Percentiles rank a stretch among this genome's conserved stretches.
These are phyloP conservation scores for Brachymystax lenok DNA, from an alignment of 2,797 vertebrate species.

Conservation along the genomic window DNA sequence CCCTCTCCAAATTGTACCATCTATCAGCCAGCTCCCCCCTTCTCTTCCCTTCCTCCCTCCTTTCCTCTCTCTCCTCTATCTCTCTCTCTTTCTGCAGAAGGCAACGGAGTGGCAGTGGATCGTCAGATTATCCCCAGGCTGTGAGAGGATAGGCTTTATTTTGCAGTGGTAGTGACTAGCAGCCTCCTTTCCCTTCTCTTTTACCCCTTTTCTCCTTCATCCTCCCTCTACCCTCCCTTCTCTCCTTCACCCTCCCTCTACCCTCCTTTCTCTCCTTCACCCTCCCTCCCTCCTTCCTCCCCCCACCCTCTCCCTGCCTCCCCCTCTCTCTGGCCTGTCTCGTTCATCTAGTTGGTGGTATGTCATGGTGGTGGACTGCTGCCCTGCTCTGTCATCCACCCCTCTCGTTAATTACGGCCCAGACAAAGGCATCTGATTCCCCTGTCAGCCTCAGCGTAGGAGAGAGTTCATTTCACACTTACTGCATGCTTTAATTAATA, in stretches of 20 bases:
- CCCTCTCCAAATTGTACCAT: slow-evolving; percentile 76
- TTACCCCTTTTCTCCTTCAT: slow-evolving; percentile 17
- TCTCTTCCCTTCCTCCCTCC: slow-evolving; percentile 36
- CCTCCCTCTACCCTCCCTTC: not conserved
- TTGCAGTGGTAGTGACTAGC: slow-evolving; percentile 62
- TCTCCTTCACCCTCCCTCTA: too few species aligned
- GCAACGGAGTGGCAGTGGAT: slow-evolving; percentile 54
- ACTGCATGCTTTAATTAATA: slow-evolving; percentile 86
- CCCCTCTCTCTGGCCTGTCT: slow-evolving; percentile 5
- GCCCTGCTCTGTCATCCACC: slow-evolving; percentile 51
- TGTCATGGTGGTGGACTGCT: slow-evolving; percentile 55
- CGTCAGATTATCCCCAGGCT: slow-evolving; percentile 66
- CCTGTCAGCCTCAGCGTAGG: slow-evolving; percentile 77
- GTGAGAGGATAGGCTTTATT: slow-evolving; percentile 52
- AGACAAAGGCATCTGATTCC: slow-evolving; percentile 79
- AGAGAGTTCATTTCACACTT: slow-evolving; percentile 86
- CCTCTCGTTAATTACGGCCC: slow-evolving; percentile 72
- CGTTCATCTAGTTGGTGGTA: slow-evolving; percentile 50
- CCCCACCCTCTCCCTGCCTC: slow-evolving; percentile 23
- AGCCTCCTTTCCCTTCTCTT: slow-evolving; percentile 24
- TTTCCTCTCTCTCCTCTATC: slow-evolving; percentile 25
- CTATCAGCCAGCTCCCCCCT: slow-evolving; percentile 67
- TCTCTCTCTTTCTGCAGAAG: slow-evolving; percentile 44
- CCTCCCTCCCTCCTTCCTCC: slow-evolving; percentile 10
- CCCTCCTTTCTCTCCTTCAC: slow-evolving; percentile 8